Percentiles rank a stretch among this genome's conserved stretches.
These are phyloP conservation scores for Aplodontia rufa DNA, from an alignment of 2,113 vertebrate genomes.

Conservation along the genomic window DNA sequence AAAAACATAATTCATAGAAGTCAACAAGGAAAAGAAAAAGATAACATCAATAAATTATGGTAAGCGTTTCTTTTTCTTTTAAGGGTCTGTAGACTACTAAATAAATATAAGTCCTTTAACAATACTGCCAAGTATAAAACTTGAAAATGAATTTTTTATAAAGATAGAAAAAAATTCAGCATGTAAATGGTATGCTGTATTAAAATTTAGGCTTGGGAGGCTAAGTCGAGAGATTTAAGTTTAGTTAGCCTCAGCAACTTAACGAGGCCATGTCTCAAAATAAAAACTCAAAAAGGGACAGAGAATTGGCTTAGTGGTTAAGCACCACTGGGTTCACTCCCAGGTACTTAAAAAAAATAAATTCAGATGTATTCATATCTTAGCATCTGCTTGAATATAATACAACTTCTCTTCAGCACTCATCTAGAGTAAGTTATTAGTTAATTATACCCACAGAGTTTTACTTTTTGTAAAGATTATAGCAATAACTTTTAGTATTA, in stretches of 20 bases:
- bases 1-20: slow-evolving; percentile 28
- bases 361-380: too few relatives aligned
- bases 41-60: not conserved
- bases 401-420: not conserved
- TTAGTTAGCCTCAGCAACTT: too few relatives aligned
- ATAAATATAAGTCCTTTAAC: not conserved
- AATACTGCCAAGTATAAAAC: slow-evolving; percentile 5
- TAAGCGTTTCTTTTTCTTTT: not conserved
- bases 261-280: too few relatives aligned
- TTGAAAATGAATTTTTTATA: not conserved
- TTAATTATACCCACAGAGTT: not conserved
- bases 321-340: too few relatives aligned
- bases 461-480: slow-evolving; percentile 1
- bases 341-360: too few relatives aligned
- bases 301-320: too few relatives aligned
- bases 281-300: too few relatives aligned
- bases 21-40: not conserved
- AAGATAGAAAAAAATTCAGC: slow-evolving; percentile 34
- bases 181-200: not conserved
- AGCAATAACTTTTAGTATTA: not conserved
- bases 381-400: not conserved
- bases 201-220: too few relatives aligned
- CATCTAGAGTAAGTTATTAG: not conserved
- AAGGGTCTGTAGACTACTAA: not conserved
- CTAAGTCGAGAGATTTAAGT: too few relatives aligned